These are phyloP conservation scores for Venustoraphidia nigricollis DNA, from an alignment of 2,888 invertebrate species.

Conservation along the genomic window DNA sequence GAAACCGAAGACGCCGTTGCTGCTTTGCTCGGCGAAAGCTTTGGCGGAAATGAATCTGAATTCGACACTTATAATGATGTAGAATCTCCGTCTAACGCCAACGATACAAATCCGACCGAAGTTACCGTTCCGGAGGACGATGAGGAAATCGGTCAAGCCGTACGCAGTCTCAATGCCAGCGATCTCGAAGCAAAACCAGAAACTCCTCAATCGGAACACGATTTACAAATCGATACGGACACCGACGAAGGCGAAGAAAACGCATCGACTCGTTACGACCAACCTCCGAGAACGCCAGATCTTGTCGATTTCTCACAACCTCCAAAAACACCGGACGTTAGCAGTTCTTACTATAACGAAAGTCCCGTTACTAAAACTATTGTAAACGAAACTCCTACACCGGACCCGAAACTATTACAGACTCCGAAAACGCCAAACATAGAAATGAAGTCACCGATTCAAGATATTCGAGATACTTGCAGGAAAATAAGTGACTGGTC, in stretches of 20 bases:
- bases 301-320: conserved; percentile 33
- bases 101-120: conserved; percentile 29
- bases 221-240: conserved; percentile 73
- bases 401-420: no score
- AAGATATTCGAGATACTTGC: no score
- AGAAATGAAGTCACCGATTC: no score
- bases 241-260: conserved; percentile 59
- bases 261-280: conserved; percentile 27
- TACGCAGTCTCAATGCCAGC: conserved; percentile 57
- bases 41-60: conserved; percentile 48
- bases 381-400: no score
- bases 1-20: conserved; percentile 88
- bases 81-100: conserved; percentile 10
- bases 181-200: conserved; percentile 63
- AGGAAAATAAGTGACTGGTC: no score
- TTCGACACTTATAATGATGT: conserved; percentile 34
- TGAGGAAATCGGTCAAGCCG: conserved; percentile 72
- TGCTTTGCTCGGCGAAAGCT: conserved; percentile 72
- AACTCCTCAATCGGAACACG: conserved; percentile 71
- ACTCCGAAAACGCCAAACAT: no score
- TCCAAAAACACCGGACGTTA: conserved; percentile 38
- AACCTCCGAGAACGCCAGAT: conserved; percentile 29
- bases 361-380: no score
- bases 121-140: conserved; percentile 42
- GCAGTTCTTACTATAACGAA: conserved; percentile 29